Evolutionary conservation across 2,797 vertebrate genomes (phyloP).

Genomic region (Sebastes minor): DNA sequence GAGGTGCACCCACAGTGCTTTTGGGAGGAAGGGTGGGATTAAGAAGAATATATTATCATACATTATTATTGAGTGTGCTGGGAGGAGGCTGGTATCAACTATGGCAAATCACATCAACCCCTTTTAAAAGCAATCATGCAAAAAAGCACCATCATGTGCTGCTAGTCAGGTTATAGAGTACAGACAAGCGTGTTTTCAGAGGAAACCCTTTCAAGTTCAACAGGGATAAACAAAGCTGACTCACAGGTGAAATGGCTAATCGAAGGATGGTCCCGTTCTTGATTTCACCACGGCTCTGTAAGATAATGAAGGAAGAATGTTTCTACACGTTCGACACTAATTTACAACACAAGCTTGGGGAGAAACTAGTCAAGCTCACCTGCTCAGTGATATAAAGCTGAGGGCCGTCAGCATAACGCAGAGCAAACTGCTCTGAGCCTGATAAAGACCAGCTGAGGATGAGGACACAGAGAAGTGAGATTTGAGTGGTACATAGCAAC

Average conservation of each 20-base stretch:
- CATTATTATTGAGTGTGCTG: constrained; percentile 15
- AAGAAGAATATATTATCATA: constrained; percentile 43
- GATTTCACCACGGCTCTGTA: constrained; percentile 94
- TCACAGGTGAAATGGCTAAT: constrained; percentile 94
- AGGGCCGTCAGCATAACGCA: constrained; percentile 95
- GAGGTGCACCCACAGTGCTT: constrained; percentile 8
- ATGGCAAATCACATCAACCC: constrained; percentile 12
- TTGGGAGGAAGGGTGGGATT: constrained; percentile 27
- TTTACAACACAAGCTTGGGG: not conserved
- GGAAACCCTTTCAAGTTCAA: not conserved
- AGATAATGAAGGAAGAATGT: constrained; percentile 10
- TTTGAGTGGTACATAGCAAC: not conserved
- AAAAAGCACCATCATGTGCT: not conserved
- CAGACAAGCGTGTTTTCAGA: not conserved
- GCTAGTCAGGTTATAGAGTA: not conserved
- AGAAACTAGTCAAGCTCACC: constrained; percentile 74
- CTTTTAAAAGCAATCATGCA: constrained; percentile 3
- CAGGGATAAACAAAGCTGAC: constrained; percentile 32
- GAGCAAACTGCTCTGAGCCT: constrained; percentile 94
- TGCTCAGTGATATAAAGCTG: constrained; percentile 99
- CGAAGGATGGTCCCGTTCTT: constrained; percentile 98
- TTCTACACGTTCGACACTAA: not conserved
- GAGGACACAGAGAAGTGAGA: constrained; percentile 15
- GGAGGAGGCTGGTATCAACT: not conserved
- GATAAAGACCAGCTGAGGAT: constrained; percentile 92